Conservation (phyloP, 37 sponge, comb jelly and placozoan species). For the Corticium candelabrum region DNA sequence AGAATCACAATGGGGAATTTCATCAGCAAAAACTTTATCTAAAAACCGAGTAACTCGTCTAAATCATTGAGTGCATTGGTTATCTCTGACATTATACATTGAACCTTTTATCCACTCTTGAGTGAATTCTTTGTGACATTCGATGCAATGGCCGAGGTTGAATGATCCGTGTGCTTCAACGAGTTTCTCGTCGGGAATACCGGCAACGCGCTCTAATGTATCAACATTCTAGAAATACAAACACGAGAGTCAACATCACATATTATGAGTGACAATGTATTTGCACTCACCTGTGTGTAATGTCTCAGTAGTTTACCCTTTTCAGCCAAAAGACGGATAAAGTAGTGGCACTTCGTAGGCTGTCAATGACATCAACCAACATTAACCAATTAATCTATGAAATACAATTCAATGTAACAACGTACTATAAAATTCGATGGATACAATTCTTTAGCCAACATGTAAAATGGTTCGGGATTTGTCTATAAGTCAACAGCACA, state of each 20-base stretch:
- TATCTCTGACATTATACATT: background rate
- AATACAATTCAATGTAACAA: too few relatives aligned
- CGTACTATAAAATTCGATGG: slow-evolving; percentile 81
- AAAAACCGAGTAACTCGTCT: background rate
- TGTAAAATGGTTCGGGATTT: slow-evolving; percentile 80
- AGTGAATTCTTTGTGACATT: slow-evolving; percentile 46
- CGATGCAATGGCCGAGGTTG: slow-evolving; percentile 75
- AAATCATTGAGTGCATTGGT: background rate
- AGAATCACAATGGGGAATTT: slow-evolving; percentile 42
- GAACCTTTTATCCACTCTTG: slow-evolving; percentile 72
- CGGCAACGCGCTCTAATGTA: slow-evolving; percentile 82
- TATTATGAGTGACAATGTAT: background rate
- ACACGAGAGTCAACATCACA: background rate
- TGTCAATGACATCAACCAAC: slow-evolving; percentile 10
- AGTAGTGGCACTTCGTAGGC: slow-evolving; percentile 91
- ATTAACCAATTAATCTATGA: too few relatives aligned
- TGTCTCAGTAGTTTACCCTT: slow-evolving; percentile 75
- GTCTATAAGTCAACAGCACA: background rate
- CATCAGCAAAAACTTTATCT: slow-evolving; percentile 59
- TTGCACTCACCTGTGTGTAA: slow-evolving; percentile 70
- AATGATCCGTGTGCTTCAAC: slow-evolving; percentile 96
- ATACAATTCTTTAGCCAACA: slow-evolving; percentile 87
- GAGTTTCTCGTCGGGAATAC: slow-evolving; percentile 42
- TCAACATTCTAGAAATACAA: slow-evolving; percentile 87
- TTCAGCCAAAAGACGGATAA: slow-evolving; percentile 68